A percentile compares a stretch with the other conserved stretches of the same genome.
Conservation (phyloP, 1,140 invertebrate genomes). For the Augochlora pura region DNA sequence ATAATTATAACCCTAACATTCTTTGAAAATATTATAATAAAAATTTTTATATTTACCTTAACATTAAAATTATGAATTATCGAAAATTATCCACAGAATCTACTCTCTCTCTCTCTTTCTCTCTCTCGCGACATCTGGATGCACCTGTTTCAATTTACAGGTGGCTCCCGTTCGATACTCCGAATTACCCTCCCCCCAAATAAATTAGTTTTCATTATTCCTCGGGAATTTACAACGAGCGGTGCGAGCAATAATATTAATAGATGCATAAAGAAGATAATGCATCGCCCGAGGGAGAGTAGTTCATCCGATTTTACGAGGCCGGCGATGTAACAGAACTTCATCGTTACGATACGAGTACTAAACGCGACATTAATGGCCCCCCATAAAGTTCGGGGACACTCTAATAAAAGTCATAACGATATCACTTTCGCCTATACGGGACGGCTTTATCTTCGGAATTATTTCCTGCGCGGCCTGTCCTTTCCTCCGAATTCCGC, state of each 20-base stretch:
- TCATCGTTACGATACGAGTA: slow-evolving; percentile 7
- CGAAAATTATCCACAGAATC: too few species aligned
- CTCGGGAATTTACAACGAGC: background rate
- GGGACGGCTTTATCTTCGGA: slow-evolving; percentile 17
- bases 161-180: background rate
- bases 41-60: too few species aligned
- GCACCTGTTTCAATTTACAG: background rate
- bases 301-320: slow-evolving; percentile 1
- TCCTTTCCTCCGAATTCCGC: background rate
- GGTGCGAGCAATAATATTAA: background rate
- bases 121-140: slow-evolving; percentile 23
- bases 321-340: slow-evolving; percentile 6
- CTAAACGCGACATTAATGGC: slow-evolving; percentile 46
- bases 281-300: background rate
- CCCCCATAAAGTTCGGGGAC: slow-evolving; percentile 41
- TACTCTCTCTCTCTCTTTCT: slow-evolving; percentile 25
- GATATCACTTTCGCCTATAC: slow-evolving; percentile 26
- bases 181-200: background rate
- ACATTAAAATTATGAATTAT: too few species aligned
- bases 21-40: too few species aligned
- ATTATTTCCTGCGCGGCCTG: slow-evolving; percentile 16
- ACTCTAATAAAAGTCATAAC: slow-evolving; percentile 43
- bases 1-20: too few species aligned
- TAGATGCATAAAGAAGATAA: background rate
- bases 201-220: too few species aligned